These are phyloP conservation scores for Machaerirhynchus nigripectus DNA, from an alignment of 2,113 vertebrate genomes.

Conservation along the genomic window DNA sequence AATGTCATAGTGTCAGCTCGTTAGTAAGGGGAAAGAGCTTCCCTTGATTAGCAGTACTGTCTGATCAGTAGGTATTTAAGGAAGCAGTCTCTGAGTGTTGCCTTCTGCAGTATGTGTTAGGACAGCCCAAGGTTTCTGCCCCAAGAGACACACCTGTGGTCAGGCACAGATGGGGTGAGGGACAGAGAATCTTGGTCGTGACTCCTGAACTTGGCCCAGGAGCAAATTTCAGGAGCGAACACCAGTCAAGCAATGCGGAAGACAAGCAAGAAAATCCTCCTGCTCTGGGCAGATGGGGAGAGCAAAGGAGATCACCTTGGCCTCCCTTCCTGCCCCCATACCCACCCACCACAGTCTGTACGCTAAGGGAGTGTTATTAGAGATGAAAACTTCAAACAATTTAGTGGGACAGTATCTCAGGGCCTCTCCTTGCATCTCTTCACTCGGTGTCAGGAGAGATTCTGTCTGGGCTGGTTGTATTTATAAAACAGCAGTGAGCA, in stretches of 20 bases:
- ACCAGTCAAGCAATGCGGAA: not conserved
- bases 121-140: not conserved
- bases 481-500: not conserved
- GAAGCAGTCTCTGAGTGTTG: not conserved
- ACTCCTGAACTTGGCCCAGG: not conserved
- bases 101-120: not conserved
- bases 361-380: fast-evolving
- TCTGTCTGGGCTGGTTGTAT: not conserved
- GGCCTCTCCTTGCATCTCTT: not conserved
- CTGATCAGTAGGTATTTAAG: not conserved
- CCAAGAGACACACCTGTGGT: not conserved
- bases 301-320: not conserved
- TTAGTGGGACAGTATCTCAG: not conserved
- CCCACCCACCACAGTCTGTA: not conserved
- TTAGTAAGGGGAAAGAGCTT: not conserved
- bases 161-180: not conserved
- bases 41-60: not conserved
- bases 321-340: not conserved
- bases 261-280: not conserved
- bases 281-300: not conserved
- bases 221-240: not conserved
- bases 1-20: not conserved
- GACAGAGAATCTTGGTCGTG: not conserved
- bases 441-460: not conserved
- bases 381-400: not conserved